Percentiles rank a stretch among this genome's conserved stretches.
phyloP scores from a whole-genome alignment of 2,113 vertebrate genomes.

The Thamnophis sirtalis region DNA sequence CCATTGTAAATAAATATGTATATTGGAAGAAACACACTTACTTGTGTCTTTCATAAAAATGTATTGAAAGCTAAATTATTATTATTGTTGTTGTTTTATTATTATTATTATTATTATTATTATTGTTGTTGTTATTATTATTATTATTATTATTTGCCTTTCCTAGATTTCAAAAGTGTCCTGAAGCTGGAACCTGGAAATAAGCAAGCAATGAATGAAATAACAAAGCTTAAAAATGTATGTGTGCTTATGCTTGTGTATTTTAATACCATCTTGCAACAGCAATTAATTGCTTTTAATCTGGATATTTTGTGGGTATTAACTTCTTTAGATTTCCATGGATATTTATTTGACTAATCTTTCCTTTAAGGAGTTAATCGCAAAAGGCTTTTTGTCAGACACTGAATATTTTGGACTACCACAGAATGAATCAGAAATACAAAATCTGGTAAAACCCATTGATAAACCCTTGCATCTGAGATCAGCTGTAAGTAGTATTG shows the following conservation, averaged over 20 bases:
- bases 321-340: constrained; percentile 10
- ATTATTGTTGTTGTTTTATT: too few relatives aligned
- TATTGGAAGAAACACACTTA: background rate
- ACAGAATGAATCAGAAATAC: constrained; percentile 61
- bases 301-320: background rate
- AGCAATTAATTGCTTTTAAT: background rate
- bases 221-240: constrained; percentile 85
- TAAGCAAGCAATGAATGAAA: constrained; percentile 88
- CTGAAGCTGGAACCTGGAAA: constrained; percentile 92
- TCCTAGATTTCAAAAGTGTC: constrained; percentile 86
- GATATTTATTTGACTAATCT: constrained; percentile 21
- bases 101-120: too few relatives aligned
- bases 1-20: background rate
- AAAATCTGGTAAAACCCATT: constrained; percentile 75
- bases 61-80: background rate
- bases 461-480: constrained; percentile 74
- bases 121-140: too few relatives aligned
- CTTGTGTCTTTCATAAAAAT: background rate
- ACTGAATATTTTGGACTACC: constrained; percentile 49
- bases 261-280: background rate
- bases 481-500: constrained; percentile 77
- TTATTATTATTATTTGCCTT: background rate
- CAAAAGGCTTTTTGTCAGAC: constrained; percentile 57
- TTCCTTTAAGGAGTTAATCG: constrained; percentile 69
- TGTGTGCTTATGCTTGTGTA: constrained; percentile 2